Conservation (phyloP, 2,113 vertebrate species). For the Trematomus loennbergii region DNA sequence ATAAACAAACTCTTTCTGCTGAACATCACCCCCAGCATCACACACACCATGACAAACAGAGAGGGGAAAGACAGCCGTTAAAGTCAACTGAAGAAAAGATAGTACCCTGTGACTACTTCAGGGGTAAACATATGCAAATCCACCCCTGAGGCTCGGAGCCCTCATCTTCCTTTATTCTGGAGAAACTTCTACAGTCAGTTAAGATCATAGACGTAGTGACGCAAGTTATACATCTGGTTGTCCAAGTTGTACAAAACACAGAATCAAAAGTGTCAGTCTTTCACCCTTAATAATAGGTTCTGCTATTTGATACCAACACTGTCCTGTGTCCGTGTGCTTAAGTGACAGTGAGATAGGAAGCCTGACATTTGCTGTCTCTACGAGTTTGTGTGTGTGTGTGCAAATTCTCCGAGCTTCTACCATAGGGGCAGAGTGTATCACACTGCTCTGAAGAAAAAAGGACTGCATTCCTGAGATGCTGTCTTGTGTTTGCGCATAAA, state of each 20-base stretch:
- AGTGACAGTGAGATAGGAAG: background rate
- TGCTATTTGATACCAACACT: background rate
- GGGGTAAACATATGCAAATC: constrained; percentile 31
- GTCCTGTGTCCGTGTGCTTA: background rate
- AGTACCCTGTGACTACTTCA: constrained; percentile 10
- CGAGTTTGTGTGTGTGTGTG: background rate
- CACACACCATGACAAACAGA: background rate
- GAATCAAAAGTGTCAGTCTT: background rate
- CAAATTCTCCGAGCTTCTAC: constrained; percentile 7
- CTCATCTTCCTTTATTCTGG: background rate
- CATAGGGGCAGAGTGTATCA: constrained; percentile 18
- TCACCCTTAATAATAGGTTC: background rate
- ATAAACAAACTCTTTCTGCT: constrained; percentile 18
- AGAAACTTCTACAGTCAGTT: background rate
- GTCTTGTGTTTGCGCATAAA: constrained; percentile 6
- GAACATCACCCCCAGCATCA: background rate
- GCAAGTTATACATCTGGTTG: background rate
- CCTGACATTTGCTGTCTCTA: constrained; percentile 18
- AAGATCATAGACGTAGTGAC: background rate
- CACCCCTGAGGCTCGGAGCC: background rate
- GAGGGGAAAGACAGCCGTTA: background rate
- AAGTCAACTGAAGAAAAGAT: background rate
- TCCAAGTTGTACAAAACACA: background rate
- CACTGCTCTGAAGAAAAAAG: constrained; percentile 46
- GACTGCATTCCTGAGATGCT: constrained; percentile 56